Evolutionary conservation across 2,113 vertebrate species (phyloP).

Genomic region (Gadus chalcogrammus): DNA sequence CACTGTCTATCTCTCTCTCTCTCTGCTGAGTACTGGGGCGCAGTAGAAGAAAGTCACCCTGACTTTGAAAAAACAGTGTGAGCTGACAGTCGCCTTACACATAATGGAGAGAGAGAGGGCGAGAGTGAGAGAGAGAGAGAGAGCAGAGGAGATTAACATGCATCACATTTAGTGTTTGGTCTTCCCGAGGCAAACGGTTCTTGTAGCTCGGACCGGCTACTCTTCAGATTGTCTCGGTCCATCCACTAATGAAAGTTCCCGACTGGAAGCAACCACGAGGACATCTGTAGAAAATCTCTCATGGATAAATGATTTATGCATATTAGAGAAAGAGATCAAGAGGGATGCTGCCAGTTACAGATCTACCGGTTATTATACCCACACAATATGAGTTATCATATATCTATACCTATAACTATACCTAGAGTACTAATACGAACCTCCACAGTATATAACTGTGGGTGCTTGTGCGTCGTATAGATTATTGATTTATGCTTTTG

Average conservation of each 20-base stretch:
- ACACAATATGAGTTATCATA: no score
- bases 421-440: no score
- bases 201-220: constrained; percentile 36
- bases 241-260: constrained; percentile 57
- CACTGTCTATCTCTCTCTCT: not conserved
- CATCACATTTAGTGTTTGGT: constrained; percentile 37
- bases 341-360: constrained; percentile 1
- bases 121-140: no score
- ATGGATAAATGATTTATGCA: constrained; percentile 40
- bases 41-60: constrained; percentile 66
- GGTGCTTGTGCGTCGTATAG: no score
- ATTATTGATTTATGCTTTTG: no score
- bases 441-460: no score
- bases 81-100: constrained; percentile 36
- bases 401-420: not conserved
- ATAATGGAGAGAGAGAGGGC: constrained; percentile 48
- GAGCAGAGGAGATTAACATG: constrained; percentile 63
- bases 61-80: constrained; percentile 62
- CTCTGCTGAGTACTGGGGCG: constrained; percentile 5
- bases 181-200: constrained; percentile 44
- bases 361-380: no score
- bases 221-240: constrained; percentile 53
- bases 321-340: constrained; percentile 21
- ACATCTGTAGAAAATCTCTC: constrained; percentile 28
- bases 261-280: constrained; percentile 34